A percentile compares a stretch with the other conserved stretches of the same genome.
Conservation (phyloP, 92 coral and sea anemone species). For the Bergia puertoricense region DNA sequence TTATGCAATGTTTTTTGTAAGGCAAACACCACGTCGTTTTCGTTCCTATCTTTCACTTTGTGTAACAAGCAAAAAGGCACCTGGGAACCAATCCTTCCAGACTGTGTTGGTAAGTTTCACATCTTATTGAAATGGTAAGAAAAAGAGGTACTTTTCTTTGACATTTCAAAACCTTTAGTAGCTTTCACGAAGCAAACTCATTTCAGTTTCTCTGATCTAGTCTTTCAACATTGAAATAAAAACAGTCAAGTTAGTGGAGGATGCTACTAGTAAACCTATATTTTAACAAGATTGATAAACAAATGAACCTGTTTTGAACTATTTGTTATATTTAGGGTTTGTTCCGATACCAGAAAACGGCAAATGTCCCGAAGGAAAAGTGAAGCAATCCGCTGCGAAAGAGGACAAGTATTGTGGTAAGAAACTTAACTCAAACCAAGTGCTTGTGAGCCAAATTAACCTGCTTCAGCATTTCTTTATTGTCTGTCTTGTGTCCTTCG, state of each 20-base stretch:
- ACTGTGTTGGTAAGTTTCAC: not conserved
- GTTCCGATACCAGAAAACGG: constrained; percentile 25
- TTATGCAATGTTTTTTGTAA: not conserved
- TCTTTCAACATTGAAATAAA: no score
- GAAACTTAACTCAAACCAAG: not conserved
- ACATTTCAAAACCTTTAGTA: no score
- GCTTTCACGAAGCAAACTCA: no score
- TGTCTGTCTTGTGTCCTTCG: no score
- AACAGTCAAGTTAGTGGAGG: not conserved
- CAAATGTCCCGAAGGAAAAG: constrained; percentile 3
- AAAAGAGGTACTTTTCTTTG: no score
- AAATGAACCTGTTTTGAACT: not conserved
- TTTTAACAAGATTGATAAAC: not conserved
- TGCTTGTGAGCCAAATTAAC: not conserved
- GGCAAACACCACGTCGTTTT: not conserved
- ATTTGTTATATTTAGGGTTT: not conserved
- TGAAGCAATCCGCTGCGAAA: not conserved
- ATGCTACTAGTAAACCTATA: not conserved
- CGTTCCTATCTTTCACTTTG: not conserved
- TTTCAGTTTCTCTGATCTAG: no score
- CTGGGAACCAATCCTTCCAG: not conserved
- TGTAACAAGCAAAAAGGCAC: not conserved
- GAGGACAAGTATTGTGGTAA: constrained; percentile 22
- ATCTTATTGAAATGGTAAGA: no score
- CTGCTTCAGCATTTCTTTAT: not conserved